Base-by-base conservation (phyloP, 35 echinoderm and acorn worm genomes). In the Acanthaster planci region DNA sequence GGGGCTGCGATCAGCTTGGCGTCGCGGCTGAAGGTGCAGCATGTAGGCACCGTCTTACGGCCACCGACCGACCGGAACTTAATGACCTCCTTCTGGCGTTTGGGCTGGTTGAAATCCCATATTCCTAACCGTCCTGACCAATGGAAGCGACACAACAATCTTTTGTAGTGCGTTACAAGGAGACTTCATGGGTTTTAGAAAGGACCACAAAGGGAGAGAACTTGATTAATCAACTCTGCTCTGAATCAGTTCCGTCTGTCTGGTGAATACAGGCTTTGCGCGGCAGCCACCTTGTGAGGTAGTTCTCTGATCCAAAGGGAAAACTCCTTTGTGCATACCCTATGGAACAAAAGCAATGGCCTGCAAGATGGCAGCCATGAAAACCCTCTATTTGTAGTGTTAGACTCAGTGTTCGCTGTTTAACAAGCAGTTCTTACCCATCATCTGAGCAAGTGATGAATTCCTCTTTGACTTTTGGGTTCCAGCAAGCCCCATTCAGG, bases 391-490 rank as follows among this genome's bases (percentile, higher is more conserved):
- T n/a, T n/a, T n/a, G n/a, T n/a, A n/a, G n/a, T n/a, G n/a, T n/a
- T n/a, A 47, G 12, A 47, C 42, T 47, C 4, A 47, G 42, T 47
- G 42, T 6, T 6, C 42, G 12, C 4, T 6, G 42, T 47, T 12
- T 64, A 19, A 9, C 23, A 29, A 0, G 29, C 32, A 18, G 19
- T 15, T 55, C 95, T 93, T 97, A 97, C 95, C 90, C 88, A 85
- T 97, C 95, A 84, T 93, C 79, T 18, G 91, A 86, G 77, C 95
- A 97, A 52, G 95, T 97, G 77, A 90, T 90, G 64, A 97, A 97
- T 85, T 97, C 95, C 76, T 88, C 90, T 55, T 93, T 93, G 14
- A 86, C 64, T 59, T 90, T 90, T 0, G 95, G 95, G 85, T 93
- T 97, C 95, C 95, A 97, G 76, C 82, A 91, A 7, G 87, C 95